Evolutionary conservation across 2,888 invertebrate genomes (phyloP).

Genomic region (Euplagia quadripunctaria): DNA sequence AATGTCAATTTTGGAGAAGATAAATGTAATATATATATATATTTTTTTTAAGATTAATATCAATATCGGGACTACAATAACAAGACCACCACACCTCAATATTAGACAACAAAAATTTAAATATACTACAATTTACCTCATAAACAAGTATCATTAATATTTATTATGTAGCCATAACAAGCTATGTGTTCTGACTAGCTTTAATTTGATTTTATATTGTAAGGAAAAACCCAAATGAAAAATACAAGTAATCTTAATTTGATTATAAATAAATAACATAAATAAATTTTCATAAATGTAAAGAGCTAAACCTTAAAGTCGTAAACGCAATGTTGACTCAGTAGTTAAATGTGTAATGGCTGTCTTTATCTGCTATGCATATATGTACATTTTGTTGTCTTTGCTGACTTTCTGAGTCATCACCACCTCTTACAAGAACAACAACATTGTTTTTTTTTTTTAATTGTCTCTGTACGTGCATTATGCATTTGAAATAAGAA

Average conservation of each 20-base stretch:
- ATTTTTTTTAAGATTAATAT: too few relatives aligned
- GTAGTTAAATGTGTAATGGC: constrained; percentile 36
- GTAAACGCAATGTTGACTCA: constrained; percentile 26
- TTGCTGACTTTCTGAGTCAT: constrained; percentile 39
- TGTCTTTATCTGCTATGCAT: constrained; percentile 40
- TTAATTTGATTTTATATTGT: neutral
- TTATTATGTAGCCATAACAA: neutral
- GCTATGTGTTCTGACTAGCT: neutral
- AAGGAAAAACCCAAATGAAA: neutral
- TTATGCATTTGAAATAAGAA: neutral
- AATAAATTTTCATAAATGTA: neutral
- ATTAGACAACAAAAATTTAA: neutral
- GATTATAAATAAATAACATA: neutral
- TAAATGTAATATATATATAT: too few relatives aligned
- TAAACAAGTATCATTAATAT: neutral
- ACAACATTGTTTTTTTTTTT: neutral
- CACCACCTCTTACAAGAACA: constrained; percentile 11
- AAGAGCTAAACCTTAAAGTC: constrained; percentile 22
- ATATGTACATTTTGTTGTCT: constrained; percentile 31
- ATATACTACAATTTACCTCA: neutral
- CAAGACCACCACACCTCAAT: neutral
- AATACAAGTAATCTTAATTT: constrained; percentile 4
- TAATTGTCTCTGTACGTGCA: neutral
- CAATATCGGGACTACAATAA: too few relatives aligned
- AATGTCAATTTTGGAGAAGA: too few relatives aligned